Percentiles rank a stretch among this genome's conserved stretches.
phyloP scores from a whole-genome alignment of 2,797 vertebrate species.

The Simalia tracyae region DNA sequence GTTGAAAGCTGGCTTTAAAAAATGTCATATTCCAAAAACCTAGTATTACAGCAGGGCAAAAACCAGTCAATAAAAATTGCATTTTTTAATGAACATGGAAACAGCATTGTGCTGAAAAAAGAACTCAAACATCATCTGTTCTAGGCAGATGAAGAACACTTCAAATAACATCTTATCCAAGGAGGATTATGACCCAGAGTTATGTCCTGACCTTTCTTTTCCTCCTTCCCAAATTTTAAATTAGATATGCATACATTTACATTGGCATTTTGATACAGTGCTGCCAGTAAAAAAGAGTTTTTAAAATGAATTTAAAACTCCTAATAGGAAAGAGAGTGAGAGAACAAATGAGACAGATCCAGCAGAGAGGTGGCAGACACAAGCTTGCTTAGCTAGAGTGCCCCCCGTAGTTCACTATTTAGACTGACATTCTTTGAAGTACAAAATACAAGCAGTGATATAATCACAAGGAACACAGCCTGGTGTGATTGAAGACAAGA shows the following conservation, averaged over 20 bases:
- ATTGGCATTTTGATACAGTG: neutral
- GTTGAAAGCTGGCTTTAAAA: neutral
- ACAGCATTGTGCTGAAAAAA: neutral
- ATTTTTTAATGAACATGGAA: neutral
- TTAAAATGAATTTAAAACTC: neutral
- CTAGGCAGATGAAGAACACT: neutral
- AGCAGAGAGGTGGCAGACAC: neutral
- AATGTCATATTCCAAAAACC: neutral
- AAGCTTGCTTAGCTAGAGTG: fast-evolving
- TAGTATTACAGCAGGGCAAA: neutral
- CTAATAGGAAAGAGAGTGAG: neutral
- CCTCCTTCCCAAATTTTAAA: neutral
- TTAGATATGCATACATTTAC: neutral
- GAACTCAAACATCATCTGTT: neutral
- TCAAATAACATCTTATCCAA: neutral
- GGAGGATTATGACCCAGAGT: neutral
- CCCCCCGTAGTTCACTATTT: neutral
- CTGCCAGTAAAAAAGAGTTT: neutral
- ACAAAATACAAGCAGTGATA: neutral
- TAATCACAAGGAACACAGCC: neutral
- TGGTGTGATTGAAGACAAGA: neutral
- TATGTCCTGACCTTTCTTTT: neutral
- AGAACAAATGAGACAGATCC: neutral
- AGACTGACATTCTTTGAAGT: neutral
- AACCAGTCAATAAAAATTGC: neutral